phyloP scores from a whole-genome alignment of 2,113 vertebrate genomes.

The Plotosus lineatus region DNA sequence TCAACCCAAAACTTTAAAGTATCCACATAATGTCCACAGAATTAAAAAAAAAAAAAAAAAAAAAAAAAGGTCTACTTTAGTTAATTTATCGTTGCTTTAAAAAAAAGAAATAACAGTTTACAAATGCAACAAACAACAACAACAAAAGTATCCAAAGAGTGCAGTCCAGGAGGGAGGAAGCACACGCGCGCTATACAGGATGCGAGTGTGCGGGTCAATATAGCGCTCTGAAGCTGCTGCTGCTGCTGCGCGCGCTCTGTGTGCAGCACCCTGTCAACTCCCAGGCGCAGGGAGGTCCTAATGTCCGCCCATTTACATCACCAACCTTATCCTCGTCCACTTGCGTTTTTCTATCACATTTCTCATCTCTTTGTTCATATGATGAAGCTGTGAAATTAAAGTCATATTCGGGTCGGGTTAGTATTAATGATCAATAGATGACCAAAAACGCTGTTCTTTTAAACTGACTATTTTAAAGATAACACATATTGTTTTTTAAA shows the following conservation, averaged over 20 bases:
- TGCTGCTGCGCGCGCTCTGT: slow-evolving; percentile 30
- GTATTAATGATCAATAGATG: not conserved
- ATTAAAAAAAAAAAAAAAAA: not conserved
- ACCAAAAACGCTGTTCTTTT: not conserved
- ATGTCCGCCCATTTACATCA: not conserved
- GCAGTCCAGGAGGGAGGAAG: not conserved
- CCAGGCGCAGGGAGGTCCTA: slow-evolving; percentile 48
- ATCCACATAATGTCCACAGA: not conserved
- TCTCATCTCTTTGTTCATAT: not conserved
- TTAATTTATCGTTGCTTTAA: not conserved
- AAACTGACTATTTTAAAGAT: not conserved
- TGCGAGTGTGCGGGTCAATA: slow-evolving; percentile 30
- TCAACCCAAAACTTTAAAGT: not conserved
- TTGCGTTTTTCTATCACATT: not conserved
- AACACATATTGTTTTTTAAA: not conserved
- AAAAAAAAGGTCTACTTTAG: not conserved
- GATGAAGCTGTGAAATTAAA: not conserved
- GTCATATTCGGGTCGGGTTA: not conserved
- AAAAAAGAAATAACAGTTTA: not conserved
- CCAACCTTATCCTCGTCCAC: not conserved
- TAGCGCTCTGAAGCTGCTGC: slow-evolving; percentile 34
- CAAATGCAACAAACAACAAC: not conserved
- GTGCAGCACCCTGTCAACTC: slow-evolving; percentile 10
- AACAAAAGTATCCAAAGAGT: slow-evolving; percentile 1
- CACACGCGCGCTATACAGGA: slow-evolving; percentile 6